These are phyloP conservation scores for Drosophila melanocephala DNA, from an alignment of 2,888 invertebrate species.

Conservation along the genomic window DNA sequence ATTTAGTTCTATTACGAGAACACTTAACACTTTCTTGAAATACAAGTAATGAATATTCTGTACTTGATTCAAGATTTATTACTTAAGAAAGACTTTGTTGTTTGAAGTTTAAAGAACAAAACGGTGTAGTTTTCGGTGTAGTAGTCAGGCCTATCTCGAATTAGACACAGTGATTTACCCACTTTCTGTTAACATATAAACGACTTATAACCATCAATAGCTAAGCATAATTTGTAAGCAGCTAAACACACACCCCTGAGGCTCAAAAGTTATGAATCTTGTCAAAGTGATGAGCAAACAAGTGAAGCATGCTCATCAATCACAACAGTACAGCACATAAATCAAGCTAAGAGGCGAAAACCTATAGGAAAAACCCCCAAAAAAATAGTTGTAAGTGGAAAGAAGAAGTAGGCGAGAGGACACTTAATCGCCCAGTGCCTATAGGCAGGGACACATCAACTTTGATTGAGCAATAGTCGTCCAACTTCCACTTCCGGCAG, in stretches of 20 bases:
- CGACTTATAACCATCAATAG: slow-evolving; percentile 5
- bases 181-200: background rate
- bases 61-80: background rate
- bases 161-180: background rate
- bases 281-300: slow-evolving; percentile 38
- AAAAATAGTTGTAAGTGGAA: background rate
- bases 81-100: background rate
- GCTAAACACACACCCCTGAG: slow-evolving; percentile 45
- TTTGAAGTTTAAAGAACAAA: background rate
- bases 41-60: background rate
- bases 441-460: slow-evolving; percentile 47
- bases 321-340: slow-evolving; percentile 80
- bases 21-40: background rate
- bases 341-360: slow-evolving; percentile 74
- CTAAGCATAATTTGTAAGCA: slow-evolving; percentile 42
- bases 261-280: slow-evolving; percentile 35
- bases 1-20: background rate
- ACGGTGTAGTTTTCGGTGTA: background rate
- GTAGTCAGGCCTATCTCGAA: background rate
- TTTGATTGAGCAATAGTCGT: slow-evolving; percentile 72
- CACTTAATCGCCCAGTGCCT: slow-evolving; percentile 40
- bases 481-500: slow-evolving; percentile 58
- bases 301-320: slow-evolving; percentile 76
- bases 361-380: background rate
- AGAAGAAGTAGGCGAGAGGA: slow-evolving; percentile 6